Percentiles rank a stretch among this genome's conserved stretches.
These are phyloP conservation scores for Eretmochelys imbricata DNA, from an alignment of 2,113 vertebrate genomes.

Conservation along the genomic window DNA sequence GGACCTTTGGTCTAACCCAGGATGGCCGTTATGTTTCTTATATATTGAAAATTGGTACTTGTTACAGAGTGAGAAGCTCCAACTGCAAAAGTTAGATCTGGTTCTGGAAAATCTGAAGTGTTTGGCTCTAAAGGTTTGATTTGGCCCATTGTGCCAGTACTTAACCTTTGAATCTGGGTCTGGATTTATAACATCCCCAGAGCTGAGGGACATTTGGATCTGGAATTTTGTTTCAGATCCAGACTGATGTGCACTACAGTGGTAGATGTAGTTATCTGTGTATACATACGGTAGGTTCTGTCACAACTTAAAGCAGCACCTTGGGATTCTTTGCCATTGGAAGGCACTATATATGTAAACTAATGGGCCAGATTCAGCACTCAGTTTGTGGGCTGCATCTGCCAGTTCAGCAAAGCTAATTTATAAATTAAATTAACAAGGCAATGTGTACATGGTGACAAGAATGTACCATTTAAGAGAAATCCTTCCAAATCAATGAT, in stretches of 20 bases:
- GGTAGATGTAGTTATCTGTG: neutral
- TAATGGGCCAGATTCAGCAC: neutral
- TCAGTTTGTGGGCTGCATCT: neutral
- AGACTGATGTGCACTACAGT: neutral
- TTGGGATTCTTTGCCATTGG: neutral
- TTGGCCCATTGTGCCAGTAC: neutral
- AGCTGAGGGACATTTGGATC: neutral
- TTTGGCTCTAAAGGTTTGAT: neutral
- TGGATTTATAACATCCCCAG: neutral
- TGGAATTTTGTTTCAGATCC: neutral
- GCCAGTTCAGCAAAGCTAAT: neutral
- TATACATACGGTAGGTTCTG: neutral
- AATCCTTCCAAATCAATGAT: neutral
- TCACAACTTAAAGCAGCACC: neutral
- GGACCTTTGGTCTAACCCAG: too few relatives aligned
- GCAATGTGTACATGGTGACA: neutral
- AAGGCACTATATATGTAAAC: neutral
- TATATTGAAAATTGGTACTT: neutral
- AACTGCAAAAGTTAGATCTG: neutral
- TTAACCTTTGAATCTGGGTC: neutral
- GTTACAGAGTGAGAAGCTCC: neutral
- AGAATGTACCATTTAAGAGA: neutral
- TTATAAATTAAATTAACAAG: neutral
- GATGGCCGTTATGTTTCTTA: neutral
- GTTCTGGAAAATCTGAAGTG: neutral